phyloP scores from a whole-genome alignment of 1,140 invertebrate genomes.

The Diuraphis noxia region DNA sequence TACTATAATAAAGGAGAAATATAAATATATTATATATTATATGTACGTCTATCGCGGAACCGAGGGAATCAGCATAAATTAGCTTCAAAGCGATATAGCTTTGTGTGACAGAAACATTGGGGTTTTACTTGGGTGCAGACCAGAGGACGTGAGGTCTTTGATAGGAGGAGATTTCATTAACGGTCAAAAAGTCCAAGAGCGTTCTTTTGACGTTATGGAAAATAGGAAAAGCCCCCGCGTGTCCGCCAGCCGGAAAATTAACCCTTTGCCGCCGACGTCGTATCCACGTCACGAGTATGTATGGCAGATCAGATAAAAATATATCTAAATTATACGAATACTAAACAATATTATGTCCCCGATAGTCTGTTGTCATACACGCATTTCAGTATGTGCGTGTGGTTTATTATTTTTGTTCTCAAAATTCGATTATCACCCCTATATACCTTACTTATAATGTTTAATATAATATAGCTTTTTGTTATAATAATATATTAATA shows the following conservation, averaged over 20 bases:
- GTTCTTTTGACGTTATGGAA: constrained; percentile 52
- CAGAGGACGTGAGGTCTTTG: constrained; percentile 20
- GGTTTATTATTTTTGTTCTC: background rate
- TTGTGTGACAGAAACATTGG: constrained; percentile 40
- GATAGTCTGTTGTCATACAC: background rate
- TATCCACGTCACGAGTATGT: constrained; percentile 27
- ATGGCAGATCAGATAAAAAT: constrained; percentile 51
- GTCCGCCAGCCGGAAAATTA: constrained; percentile 41
- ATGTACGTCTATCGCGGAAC: constrained; percentile 13
- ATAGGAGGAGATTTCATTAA: constrained; percentile 48
- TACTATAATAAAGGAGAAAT: background rate
- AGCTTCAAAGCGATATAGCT: constrained; percentile 46
- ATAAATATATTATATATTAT: background rate
- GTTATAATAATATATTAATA: no score
- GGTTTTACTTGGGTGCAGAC: constrained; percentile 1
- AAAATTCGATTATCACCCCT: background rate
- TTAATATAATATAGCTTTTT: background rate
- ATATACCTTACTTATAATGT: background rate
- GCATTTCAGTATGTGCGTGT: background rate
- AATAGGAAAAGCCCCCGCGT: constrained; percentile 41
- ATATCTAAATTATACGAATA: constrained; percentile 33
- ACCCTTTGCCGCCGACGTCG: constrained; percentile 48
- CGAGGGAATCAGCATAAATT: constrained; percentile 45
- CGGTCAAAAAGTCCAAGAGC: constrained; percentile 45
- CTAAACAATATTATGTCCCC: background rate